Percentiles rank a stretch among this genome's conserved stretches.
Conservation (phyloP, 2,113 vertebrate species). For the Rhagologus leucostigma region DNA sequence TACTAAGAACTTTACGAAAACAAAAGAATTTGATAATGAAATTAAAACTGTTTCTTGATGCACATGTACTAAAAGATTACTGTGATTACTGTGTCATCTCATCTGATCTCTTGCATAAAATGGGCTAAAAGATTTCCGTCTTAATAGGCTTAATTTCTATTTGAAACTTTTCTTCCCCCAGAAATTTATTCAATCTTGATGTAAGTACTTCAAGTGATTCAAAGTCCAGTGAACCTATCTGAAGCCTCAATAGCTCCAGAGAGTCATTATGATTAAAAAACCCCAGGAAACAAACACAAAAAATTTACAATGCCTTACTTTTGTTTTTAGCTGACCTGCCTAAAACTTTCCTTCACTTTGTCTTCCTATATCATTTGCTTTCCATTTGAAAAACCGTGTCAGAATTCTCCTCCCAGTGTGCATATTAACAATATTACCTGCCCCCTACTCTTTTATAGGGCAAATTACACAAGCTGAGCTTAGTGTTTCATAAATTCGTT, state of each 20-base stretch:
- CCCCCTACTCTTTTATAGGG: not conserved
- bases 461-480: not conserved
- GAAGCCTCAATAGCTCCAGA: not conserved
- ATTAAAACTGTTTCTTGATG: not conserved
- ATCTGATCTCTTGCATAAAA: not conserved
- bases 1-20: not conserved
- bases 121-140: not conserved
- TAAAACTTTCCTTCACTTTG: not conserved
- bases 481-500: not conserved
- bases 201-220: not conserved
- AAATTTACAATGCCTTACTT: not conserved
- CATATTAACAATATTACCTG: not conserved
- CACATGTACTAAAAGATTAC: not conserved
- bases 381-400: not conserved
- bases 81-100: not conserved
- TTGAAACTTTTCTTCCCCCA: not conserved
- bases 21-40: not conserved
- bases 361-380: not conserved
- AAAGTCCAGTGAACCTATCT: not conserved
- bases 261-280: not conserved
- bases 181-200: not conserved
- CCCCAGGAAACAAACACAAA: not conserved
- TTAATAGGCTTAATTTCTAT: not conserved
- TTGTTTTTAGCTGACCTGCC: not conserved
- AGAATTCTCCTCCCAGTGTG: not conserved